Percentiles rank a stretch among this genome's conserved stretches.
Evolutionary conservation across 2,888 invertebrate species (phyloP).

Genomic region (Megaustenia siamemsis): DNA sequence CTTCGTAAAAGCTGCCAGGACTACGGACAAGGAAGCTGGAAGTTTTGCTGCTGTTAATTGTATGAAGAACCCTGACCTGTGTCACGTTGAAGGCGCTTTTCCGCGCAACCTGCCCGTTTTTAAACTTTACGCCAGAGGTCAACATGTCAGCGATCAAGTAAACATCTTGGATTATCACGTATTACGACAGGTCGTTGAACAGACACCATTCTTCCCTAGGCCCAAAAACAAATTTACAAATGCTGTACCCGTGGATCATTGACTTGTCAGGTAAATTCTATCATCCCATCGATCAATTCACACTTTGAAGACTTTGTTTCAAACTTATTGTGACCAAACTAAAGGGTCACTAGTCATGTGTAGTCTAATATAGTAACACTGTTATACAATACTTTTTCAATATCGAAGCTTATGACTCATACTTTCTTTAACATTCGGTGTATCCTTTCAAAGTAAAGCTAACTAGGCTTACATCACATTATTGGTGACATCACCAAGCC

Average conservation of each 20-base stretch:
- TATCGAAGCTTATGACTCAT: no score
- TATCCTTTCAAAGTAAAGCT: no score
- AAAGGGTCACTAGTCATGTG: no score
- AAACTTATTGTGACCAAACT: no score
- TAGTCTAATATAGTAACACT: no score
- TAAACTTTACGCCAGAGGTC: constrained; percentile 45
- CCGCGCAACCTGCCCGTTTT: constrained; percentile 9
- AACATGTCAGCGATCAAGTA: constrained; percentile 16
- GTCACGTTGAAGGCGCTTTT: constrained; percentile 10
- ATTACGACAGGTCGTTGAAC: constrained; percentile 12
- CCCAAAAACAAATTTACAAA: not conserved
- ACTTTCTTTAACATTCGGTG: no score
- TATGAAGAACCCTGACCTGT: constrained; percentile 29
- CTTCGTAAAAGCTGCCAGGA: constrained; percentile 50
- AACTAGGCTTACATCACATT: no score
- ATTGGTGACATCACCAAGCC: no score
- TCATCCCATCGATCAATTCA: no score
- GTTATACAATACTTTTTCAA: no score
- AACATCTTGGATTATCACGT: constrained; percentile 38
- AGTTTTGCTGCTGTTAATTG: constrained; percentile 48
- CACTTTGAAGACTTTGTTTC: no score
- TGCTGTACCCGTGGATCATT: not conserved
- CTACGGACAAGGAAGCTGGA: constrained; percentile 25
- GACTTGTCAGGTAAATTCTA: constrained; percentile 8
- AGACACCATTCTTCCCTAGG: constrained; percentile 41